Evolutionary conservation across 2,797 vertebrate genomes (phyloP), one percentile per base, ranked within the genome.

Genomic region (Odontamblyopus rebecca): DNA sequence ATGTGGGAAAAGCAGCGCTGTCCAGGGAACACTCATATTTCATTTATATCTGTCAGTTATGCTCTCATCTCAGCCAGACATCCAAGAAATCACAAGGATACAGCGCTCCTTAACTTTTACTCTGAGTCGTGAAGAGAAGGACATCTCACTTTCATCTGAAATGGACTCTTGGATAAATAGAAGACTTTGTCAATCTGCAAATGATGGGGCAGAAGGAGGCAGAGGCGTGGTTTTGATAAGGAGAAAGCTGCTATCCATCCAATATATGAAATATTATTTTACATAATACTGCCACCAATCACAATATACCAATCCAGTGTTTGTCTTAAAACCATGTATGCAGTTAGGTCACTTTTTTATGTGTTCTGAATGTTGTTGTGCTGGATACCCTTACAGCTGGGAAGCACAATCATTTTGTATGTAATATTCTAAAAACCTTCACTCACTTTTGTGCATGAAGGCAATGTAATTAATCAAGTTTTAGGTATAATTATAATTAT

Each of bases 1-100:
- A 44, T 80, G 79, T 70, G 60, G 69, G 72, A 72, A 30, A 61
- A 56, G 18, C 53, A 4, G 29, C 8, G 66, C 69, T 70, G 57
- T 75, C 71, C 64, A 59, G 69, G 73, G 70, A 68, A 70, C 59
- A 30, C 64, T 84, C 78, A 76, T 77, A 82, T 86, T 84, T 80
- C 73, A 80, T 83, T 86, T 71, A 84, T 76, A 77, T 81, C 75
- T 70, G 71, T 79, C 80, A 75, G 74, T 48, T 78, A 57, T 38
- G 72, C 69, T 67, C 30, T 62, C 69, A 74, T 83, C 74, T 80
- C 79, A 67, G 50, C 26, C 19, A 82, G 74, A 86, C 77, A 75
- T 76, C 67, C 51, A 73, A 60, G 69, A 80, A 83, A 86, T 81
- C 70, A 75, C 16, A 41, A 60, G 69, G 41, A 78, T 75, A 59